phyloP scores from a whole-genome alignment of 2,113 vertebrate genomes.

The Pteropus alecto region DNA sequence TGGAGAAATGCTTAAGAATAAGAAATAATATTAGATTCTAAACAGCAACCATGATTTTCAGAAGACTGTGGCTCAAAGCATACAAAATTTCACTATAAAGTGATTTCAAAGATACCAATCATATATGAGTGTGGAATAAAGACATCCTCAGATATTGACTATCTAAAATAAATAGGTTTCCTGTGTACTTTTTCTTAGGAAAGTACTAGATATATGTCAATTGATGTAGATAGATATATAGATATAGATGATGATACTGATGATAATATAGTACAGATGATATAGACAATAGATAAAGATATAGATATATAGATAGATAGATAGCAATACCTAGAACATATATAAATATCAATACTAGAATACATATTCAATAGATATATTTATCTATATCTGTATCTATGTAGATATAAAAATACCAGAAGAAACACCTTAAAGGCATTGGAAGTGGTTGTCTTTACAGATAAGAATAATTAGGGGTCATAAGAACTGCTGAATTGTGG shows the following conservation, averaged over 20 bases:
- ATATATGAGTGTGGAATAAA: neutral
- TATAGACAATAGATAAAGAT: neutral
- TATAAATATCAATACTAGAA: neutral
- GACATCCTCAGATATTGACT: neutral
- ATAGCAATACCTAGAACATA: too few relatives aligned
- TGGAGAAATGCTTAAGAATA: neutral
- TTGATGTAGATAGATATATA: too few relatives aligned
- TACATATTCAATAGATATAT: neutral
- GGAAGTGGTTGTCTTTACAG: neutral
- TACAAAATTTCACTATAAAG: neutral
- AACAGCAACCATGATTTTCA: neutral
- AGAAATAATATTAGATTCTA: neutral
- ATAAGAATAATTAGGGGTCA: neutral
- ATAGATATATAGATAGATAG: too few relatives aligned
- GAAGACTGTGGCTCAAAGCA: neutral
- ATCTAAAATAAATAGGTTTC: neutral
- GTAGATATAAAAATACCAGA: neutral
- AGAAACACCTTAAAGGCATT: neutral
- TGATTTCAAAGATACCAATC: neutral
- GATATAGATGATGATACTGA: too few relatives aligned
- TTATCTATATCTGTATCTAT: neutral
- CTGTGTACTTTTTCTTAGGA: neutral
- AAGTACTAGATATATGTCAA: neutral
- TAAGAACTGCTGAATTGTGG: neutral
- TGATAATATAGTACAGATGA: neutral